Base-by-base conservation (phyloP, 2,888 invertebrate genomes). In the Thereva nobilitata region DNA sequence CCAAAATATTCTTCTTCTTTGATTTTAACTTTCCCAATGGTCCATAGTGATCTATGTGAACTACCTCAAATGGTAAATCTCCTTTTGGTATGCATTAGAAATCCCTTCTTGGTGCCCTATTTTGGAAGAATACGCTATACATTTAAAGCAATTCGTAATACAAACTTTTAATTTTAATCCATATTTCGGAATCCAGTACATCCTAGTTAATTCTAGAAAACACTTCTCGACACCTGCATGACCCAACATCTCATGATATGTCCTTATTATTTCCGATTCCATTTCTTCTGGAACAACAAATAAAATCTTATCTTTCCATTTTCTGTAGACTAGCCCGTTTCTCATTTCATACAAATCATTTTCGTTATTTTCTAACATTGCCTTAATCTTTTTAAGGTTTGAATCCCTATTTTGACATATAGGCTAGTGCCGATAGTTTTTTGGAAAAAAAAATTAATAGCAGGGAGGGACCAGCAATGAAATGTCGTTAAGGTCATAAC, bases 81-180 rank as follows among this genome's bases (percentile, higher is more conserved):
- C 72, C 73, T 54, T 75, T 75, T 4, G 67, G 70, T 4, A 76
- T 73, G 23, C 68, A 67, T 44, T 75, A 71, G 5, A 77, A 52
- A 7, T 69, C 4, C 75, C 74, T 67, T 75, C 74, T 7, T 10
- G n/a, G 45, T 55, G 67, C 0, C 70, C 68, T 4, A 8, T 42
- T 12, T 55, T 61, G 2, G n/a, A n/a, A n/a, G n/a, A n/a, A n/a
- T n/a, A n/a, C n/a, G n/a, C n/a, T n/a, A n/a, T n/a, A n/a, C n/a
- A n/a, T n/a, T n/a, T n/a, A n/a, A n/a, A n/a, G n/a, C n/a, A n/a
- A n/a, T n/a, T n/a, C n/a, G n/a, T n/a, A n/a, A 68, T 67, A 54
- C 50, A 64, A 59, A 66, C 2, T 9, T 41, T 41, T 6, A 68
- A 42, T 53, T 65, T 68, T 4, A 10, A 42, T 37, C 52, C 63